Conservation (phyloP, 2,888 invertebrate species). For the Hofmannophila pseudospretella region DNA sequence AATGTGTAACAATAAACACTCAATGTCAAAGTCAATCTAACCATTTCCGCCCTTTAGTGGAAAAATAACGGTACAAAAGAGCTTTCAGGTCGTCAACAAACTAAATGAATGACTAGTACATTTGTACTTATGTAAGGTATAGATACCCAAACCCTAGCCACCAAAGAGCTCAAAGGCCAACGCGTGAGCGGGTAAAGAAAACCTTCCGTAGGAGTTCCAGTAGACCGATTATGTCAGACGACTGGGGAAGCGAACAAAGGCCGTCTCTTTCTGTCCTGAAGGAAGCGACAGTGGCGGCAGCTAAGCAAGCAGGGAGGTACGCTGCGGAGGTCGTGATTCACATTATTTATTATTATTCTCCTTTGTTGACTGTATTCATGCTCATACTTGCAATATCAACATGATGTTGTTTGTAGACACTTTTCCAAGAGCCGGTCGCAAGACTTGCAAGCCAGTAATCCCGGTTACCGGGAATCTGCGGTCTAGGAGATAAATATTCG, state of each 20-base stretch:
- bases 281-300: background rate
- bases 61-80: constrained; percentile 3
- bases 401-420: background rate
- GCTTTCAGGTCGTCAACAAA: background rate
- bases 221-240: background rate
- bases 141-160: background rate
- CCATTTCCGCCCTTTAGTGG: constrained; percentile 8
- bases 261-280: background rate
- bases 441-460: no score
- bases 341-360: constrained; percentile 23
- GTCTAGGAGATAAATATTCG: constrained; percentile 12
- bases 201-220: background rate
- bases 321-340: constrained; percentile 17
- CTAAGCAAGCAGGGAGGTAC: constrained; percentile 1
- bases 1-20: constrained; percentile 62
- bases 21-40: constrained; percentile 45
- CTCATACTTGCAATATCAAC: constrained; percentile 13
- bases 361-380: constrained; percentile 21
- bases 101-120: background rate
- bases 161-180: no score
- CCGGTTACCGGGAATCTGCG: constrained; percentile 1
- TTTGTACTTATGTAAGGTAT: background rate
- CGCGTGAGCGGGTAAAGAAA: background rate
- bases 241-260: background rate
- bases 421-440: background rate